Base-by-base conservation (phyloP, 92 coral and sea anemone species). In the Diadumene lineata region DNA sequence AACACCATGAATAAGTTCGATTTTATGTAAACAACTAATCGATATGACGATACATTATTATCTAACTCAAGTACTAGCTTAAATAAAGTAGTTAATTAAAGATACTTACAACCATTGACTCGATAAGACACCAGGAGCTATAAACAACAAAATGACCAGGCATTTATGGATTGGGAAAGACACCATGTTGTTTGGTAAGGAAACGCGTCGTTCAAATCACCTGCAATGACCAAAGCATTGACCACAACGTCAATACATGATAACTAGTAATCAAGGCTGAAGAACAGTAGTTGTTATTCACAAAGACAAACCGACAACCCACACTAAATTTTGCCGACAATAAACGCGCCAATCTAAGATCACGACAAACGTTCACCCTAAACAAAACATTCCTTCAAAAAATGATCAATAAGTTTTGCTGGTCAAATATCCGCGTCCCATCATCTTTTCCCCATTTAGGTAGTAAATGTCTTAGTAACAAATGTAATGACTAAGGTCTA, bases 91-190 rank as follows among this genome's bases (percentile, higher is more conserved):
- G n/a, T 23, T 8, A 53, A 23, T 15, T 53, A 4, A 4, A 3
- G n/a, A 16, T 51, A 84, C 89, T 79, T 84, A 84, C 89, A 84
- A 73, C 89, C 89, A 84, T 43, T 84, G 84, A 50, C 89, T 84
- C 33, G 84, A 73, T 15, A 63, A 68, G 33, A 79, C 81, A n/a
- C 56, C 66, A 34, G 81, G n/a, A 28, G 69, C 58, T 11, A 79
- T 3, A 32, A 72, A 25, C 38, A 84, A 26, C 25, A 63, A 55
- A 11, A 79, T 56, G 15, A 80, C 68, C 28, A 84, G 43, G 1
- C 28, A 79, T 22, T 64, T 0, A 19, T 30, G 75, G 15, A 4
- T 25, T 50, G 50, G 34, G 15, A 50, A 70, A 9, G 17, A 25
- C 31, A 31, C 61, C 75, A 70, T 70, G 46, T 22, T 50, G 6